Evolutionary conservation across 2,797 vertebrate genomes (phyloP), one percentile per base, ranked within the genome.

Genomic region (Buceros bicornis): DNA sequence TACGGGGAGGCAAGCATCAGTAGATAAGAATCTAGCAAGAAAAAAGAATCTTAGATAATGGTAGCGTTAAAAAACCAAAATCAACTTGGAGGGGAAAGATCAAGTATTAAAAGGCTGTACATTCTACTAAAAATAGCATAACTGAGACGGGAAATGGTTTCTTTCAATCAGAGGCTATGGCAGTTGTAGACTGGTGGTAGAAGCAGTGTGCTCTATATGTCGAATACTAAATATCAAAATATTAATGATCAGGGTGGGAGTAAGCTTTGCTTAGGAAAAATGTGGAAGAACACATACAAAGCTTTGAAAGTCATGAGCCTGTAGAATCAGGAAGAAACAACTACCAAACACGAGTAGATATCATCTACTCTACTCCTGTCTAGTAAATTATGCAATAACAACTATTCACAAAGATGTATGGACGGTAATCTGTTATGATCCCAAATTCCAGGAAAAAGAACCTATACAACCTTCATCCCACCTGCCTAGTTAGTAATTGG

Each of bases 361-460:
- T 5, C 10, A 92, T 79, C 70, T 69, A 84, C 14, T 37, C 5
- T 42, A 57, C 5, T 31, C 12, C 65, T 87, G 45, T 48, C 78
- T 64, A 84, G 50, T 50, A 62, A 89, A 73, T 76, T 76, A 69
- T 40, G 54, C 71, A 93, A 69, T 62, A 45, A 57, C 0, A 1
- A 29, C 45, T 69, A 31, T 84, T 69, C 62, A 42, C 26, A 65
- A 84, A 91, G 78, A 42, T 24, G 51, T 79, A 79, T 14, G 58
- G 45, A 72, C 62, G 85, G 33, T 61, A 82, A 74, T 67, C 33
- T 54, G 24, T 85, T 93, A 58, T 26, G 54, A 79, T 66, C 37
- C 58, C 8, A 47, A 87, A 87, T 85, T 89, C 74, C 71, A 69
- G 64, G 60, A 85, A 82, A 87, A 89, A 57, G 3, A 87, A 50